Conservation (phyloP, 2,888 invertebrate species). For the Lamellibrachia satsuma region DNA sequence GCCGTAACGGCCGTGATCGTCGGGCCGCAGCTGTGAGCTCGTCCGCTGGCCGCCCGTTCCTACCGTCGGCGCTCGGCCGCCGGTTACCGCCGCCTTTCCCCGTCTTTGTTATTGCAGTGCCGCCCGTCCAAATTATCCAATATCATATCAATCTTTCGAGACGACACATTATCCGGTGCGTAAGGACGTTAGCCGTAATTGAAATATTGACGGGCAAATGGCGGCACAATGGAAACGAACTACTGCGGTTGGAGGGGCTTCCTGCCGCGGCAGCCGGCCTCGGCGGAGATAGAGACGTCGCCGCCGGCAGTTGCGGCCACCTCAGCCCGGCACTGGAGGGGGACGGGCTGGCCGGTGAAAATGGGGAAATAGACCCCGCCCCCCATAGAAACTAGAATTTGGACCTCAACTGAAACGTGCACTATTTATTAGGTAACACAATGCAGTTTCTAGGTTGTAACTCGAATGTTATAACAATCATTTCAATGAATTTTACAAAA, state of each 20-base stretch:
- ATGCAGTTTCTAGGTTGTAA: too few species aligned
- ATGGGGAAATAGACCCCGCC: not conserved
- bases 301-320: not conserved
- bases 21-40: not conserved
- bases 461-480: too few species aligned
- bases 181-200: constrained; percentile 17
- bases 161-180: constrained; percentile 12
- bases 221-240: constrained; percentile 17
- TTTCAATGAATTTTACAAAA: too few species aligned
- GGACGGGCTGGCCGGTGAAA: not conserved
- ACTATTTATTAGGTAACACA: too few species aligned
- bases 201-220: constrained; percentile 11
- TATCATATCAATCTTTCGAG: constrained; percentile 17
- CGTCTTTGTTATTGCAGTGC: not conserved
- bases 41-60: not conserved
- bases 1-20: not conserved
- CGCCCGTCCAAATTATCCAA: constrained; percentile 3
- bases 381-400: not conserved
- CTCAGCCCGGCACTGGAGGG: not conserved
- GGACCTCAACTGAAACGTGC: too few species aligned
- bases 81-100: not conserved
- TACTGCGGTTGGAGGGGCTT: not conserved
- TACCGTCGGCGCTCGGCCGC: not conserved
- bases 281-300: not conserved
- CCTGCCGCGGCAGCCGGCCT: not conserved